These are phyloP conservation scores for Mimachlamys varia DNA, from an alignment of 2,888 invertebrate genomes.

Conservation along the genomic window DNA sequence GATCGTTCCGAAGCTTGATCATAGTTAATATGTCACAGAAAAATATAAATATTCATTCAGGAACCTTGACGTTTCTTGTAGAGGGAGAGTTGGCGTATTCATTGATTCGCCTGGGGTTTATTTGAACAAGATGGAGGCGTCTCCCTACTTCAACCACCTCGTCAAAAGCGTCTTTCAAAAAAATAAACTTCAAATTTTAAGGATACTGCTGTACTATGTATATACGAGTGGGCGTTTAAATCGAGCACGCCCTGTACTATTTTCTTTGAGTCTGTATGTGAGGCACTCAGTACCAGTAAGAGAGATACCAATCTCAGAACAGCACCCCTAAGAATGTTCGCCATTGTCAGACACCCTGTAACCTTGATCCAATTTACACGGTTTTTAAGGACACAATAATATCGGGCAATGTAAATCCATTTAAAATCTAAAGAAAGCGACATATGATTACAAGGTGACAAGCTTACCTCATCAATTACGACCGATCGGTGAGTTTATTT, in stretches of 20 bases:
- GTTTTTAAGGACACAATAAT: background rate
- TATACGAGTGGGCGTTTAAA: conserved; percentile 25
- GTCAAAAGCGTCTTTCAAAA: background rate
- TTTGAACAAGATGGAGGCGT: background rate
- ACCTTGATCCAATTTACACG: background rate
- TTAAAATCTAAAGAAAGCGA: background rate
- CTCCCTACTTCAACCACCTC: background rate
- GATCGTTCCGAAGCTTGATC: conserved; percentile 9
- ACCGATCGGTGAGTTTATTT: background rate
- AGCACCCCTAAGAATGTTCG: background rate
- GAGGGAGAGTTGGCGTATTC: background rate
- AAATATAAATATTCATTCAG: background rate
- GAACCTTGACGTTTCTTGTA: background rate
- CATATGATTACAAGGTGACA: background rate
- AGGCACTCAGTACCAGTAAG: background rate
- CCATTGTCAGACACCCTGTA: background rate
- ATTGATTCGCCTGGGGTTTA: background rate
- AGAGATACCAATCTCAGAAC: background rate
- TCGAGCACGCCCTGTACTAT: conserved; percentile 15
- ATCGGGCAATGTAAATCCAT: background rate
- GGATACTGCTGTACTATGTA: background rate
- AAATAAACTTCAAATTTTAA: background rate
- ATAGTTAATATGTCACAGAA: background rate
- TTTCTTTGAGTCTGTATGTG: background rate
- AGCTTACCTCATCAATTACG: background rate